Evolutionary conservation across 2,797 vertebrate genomes (phyloP).

Genomic region (Oryzias dopingdopingensis): DNA sequence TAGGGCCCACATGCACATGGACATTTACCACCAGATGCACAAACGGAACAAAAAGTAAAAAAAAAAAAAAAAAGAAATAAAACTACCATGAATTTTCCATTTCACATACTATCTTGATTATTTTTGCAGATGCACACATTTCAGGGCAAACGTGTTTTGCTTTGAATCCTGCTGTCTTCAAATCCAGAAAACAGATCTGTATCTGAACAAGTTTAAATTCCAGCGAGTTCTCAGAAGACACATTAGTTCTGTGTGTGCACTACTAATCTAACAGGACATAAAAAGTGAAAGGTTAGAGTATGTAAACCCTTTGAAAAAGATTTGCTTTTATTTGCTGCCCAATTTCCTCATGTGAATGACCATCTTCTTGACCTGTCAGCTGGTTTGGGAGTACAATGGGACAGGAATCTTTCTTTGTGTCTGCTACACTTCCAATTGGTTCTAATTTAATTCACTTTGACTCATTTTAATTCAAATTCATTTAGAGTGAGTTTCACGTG

Average conservation of each 20-base stretch:
- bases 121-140: conserved; percentile 13
- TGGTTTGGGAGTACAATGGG: too few species aligned
- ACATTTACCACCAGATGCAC: conserved; percentile 3
- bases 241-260: conserved; percentile 4
- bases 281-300: background rate
- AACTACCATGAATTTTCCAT: conserved; percentile 7
- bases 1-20: background rate
- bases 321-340: too few species aligned
- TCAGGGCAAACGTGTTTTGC: conserved; percentile 15
- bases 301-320: too few species aligned
- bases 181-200: conserved; percentile 38
- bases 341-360: too few species aligned
- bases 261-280: conserved; percentile 18
- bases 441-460: too few species aligned
- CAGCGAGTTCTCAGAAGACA: conserved; percentile 33
- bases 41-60: background rate
- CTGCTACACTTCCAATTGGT: too few species aligned
- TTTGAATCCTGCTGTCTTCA: conserved; percentile 20
- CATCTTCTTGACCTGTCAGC: too few species aligned
- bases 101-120: conserved; percentile 14
- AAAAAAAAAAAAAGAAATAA: too few species aligned
- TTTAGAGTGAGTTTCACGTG: too few species aligned
- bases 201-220: conserved; percentile 59
- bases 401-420: too few species aligned
- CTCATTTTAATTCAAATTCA: too few species aligned